Conservation (phyloP, 2,797 vertebrate genomes). For the Chrysocyon brachyurus region DNA sequence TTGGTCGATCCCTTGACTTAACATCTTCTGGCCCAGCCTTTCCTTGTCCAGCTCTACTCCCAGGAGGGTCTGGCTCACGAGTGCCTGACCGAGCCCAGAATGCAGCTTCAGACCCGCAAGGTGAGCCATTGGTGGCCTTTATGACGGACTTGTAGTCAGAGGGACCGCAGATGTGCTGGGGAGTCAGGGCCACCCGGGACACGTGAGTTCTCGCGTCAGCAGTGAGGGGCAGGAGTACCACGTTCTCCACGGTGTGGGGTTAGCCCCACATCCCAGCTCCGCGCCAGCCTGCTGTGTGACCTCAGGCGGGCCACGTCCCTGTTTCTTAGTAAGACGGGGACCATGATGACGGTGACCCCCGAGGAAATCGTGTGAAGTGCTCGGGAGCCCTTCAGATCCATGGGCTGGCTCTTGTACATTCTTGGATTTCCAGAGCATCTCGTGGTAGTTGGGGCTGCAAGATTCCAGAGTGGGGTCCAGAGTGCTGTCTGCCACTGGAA, state of each 20-base stretch:
- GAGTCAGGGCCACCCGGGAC: fast-evolving
- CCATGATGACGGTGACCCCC: fast-evolving
- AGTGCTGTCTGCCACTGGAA: fast-evolving
- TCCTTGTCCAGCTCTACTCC: neutral
- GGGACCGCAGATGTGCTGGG: neutral
- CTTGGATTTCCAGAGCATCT: neutral
- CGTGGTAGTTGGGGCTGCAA: neutral
- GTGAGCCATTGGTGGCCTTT: fast-evolving
- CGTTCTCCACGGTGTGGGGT: fast-evolving
- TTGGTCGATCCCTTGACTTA: too few relatives aligned
- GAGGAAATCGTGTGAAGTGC: fast-evolving
- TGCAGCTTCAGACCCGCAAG: neutral
- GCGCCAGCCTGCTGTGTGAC: neutral
- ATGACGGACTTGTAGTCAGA: fast-evolving
- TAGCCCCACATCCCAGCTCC: fast-evolving
- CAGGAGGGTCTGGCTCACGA: fast-evolving
- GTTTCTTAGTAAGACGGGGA: neutral
- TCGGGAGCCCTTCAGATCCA: fast-evolving
- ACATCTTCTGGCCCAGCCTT: neutral
- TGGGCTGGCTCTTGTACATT: fast-evolving
- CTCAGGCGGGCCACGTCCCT: neutral
- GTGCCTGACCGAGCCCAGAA: neutral
- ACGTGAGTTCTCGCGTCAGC: fast-evolving
- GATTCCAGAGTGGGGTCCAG: fast-evolving
- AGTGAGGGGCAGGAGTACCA: fast-evolving